Conservation (phyloP, 1,140 invertebrate genomes). For the Brachionus calyciflorus region DNA sequence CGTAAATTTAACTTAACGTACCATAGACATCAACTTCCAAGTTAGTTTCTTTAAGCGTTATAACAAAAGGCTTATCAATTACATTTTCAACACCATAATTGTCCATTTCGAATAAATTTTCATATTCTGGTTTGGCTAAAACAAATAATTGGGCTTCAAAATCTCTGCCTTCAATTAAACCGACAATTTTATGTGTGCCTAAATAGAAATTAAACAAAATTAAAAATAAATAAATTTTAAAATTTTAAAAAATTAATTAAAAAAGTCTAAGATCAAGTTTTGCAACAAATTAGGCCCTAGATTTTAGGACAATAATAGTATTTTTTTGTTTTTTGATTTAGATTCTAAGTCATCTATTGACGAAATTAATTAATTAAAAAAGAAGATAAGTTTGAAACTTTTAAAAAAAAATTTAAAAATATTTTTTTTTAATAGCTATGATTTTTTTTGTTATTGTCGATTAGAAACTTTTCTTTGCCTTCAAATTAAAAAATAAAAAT, state of each 20-base stretch:
- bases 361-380: too few relatives aligned
- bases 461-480: too few relatives aligned
- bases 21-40: slow-evolving; percentile 38
- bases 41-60: not conserved
- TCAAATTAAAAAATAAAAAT: too few relatives aligned
- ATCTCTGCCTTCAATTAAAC: slow-evolving; percentile 24
- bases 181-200: slow-evolving; percentile 25
- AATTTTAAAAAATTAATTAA: too few relatives aligned
- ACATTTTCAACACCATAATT: not conserved
- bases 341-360: too few relatives aligned
- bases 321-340: too few relatives aligned
- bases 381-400: too few relatives aligned
- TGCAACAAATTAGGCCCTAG: too few relatives aligned
- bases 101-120: slow-evolving; percentile 20
- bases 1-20: not conserved
- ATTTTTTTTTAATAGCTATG: too few relatives aligned
- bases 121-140: slow-evolving; percentile 20
- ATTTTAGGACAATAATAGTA: too few relatives aligned
- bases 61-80: slow-evolving; percentile 12
- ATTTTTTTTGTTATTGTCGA: too few relatives aligned
- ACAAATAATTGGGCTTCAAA: slow-evolving; percentile 22
- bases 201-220: not conserved
- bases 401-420: not conserved
- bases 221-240: not conserved
- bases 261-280: too few relatives aligned